These are phyloP conservation scores for Drosophila vallismaia DNA, from an alignment of 2,888 invertebrate genomes.

Conservation along the genomic window DNA sequence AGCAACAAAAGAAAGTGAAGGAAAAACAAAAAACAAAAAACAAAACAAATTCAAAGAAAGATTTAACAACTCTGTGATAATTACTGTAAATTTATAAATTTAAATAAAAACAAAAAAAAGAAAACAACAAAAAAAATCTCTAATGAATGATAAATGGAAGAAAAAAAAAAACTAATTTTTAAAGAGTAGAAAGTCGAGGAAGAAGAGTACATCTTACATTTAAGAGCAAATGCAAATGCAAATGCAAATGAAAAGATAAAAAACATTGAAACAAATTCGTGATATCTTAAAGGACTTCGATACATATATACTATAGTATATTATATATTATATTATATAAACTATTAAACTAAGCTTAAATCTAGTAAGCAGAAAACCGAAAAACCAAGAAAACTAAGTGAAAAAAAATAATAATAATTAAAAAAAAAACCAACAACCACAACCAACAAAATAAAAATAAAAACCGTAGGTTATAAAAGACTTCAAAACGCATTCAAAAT, in stretches of 20 bases:
- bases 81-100: constrained; percentile 84
- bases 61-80: constrained; percentile 84
- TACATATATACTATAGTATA: constrained; percentile 84
- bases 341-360: constrained; percentile 75
- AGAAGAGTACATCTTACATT: constrained; percentile 69
- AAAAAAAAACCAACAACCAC: constrained; percentile 50
- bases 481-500: constrained; percentile 79
- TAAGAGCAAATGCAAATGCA: constrained; percentile 75
- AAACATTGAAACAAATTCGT: constrained; percentile 84
- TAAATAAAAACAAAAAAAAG: constrained; percentile 74
- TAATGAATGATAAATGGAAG: constrained; percentile 66
- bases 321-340: constrained; percentile 80
- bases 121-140: constrained; percentile 64
- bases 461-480: constrained; percentile 81
- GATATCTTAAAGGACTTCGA: constrained; percentile 84
- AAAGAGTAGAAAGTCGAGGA: constrained; percentile 47
- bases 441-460: constrained; percentile 58
- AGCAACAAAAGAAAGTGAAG: constrained; percentile 67
- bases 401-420: constrained; percentile 58
- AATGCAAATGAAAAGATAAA: constrained; percentile 80
- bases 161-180: constrained; percentile 76
- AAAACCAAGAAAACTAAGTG: constrained; percentile 44
- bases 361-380: constrained; percentile 64
- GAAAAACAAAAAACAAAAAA: constrained; percentile 32
- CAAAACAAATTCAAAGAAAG: constrained; percentile 83